Evolutionary conservation across 2,113 vertebrate species (phyloP).

Genomic region (Lichenostomus cassidix): DNA sequence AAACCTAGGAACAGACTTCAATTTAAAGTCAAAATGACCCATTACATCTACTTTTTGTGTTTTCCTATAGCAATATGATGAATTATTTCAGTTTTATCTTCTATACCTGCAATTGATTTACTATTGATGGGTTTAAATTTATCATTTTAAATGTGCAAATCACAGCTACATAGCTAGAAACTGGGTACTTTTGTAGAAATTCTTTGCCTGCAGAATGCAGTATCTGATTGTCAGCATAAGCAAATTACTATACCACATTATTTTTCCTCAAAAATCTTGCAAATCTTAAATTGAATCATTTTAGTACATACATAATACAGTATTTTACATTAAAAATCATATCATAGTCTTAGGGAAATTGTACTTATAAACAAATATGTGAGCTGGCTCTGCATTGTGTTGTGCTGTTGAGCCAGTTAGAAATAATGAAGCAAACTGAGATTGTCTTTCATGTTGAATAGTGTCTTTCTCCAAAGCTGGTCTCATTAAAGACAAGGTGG

Average conservation of each 20-base stretch:
- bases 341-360: constrained; percentile 20
- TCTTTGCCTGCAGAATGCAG: constrained; percentile 50
- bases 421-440: constrained; percentile 33
- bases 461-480: not conserved
- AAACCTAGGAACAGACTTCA: constrained; percentile 63
- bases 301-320: constrained; percentile 20
- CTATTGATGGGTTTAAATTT: constrained; percentile 68
- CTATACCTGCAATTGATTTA: constrained; percentile 74
- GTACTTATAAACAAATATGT: not conserved
- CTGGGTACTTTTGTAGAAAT: constrained; percentile 51
- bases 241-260: constrained; percentile 55
- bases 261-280: constrained; percentile 64
- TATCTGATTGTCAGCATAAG: constrained; percentile 57
- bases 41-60: constrained; percentile 41
- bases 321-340: constrained; percentile 40
- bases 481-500: not conserved
- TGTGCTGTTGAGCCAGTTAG: constrained; percentile 27
- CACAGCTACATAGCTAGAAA: constrained; percentile 51
- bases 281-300: constrained; percentile 62
- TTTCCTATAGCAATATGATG: constrained; percentile 50
- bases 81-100: constrained; percentile 76
- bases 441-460: constrained; percentile 11
- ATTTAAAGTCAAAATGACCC: constrained; percentile 49
- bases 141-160: constrained; percentile 70
- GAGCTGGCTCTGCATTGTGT: not conserved